Percentiles rank a stretch among this genome's conserved stretches.
Evolutionary conservation across 2,113 vertebrate genomes (phyloP).

Genomic region (Neotragus moschatus): DNA sequence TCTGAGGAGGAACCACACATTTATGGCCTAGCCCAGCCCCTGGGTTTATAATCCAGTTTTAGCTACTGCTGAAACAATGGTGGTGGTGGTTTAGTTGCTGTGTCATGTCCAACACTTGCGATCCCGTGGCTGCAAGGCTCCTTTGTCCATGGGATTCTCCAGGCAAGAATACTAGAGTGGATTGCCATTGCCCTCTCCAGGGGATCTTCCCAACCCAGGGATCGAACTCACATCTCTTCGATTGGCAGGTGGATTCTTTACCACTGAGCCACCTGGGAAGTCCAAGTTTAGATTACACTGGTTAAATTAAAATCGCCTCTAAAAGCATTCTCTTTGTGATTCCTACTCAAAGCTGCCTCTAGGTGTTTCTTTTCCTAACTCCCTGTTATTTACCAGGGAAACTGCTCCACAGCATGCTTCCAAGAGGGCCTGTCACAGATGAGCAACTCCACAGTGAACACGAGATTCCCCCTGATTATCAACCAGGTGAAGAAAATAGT

Average conservation of each 20-base stretch:
- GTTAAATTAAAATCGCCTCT: background rate
- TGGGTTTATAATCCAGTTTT: background rate
- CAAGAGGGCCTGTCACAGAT: constrained; percentile 47
- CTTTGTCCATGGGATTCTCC: background rate
- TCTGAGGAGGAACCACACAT: background rate
- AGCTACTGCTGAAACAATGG: background rate
- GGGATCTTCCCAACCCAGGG: background rate
- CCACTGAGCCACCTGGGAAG: background rate
- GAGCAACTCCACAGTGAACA: background rate
- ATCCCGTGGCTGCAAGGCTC: background rate
- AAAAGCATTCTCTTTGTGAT: background rate
- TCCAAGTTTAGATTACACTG: background rate
- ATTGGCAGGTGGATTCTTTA: background rate
- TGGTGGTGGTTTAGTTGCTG: background rate
- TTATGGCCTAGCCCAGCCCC: too few relatives aligned
- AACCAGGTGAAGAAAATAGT: background rate
- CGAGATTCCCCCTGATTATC: fast-evolving
- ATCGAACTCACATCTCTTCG: background rate
- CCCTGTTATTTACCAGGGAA: constrained; percentile 8
- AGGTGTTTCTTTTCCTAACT: background rate
- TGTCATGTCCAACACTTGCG: background rate
- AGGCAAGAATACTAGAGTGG: background rate
- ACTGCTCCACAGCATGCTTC: constrained; percentile 59
- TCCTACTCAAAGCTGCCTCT: background rate
- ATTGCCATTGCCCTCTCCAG: background rate